phyloP scores from a whole-genome alignment of 1,140 invertebrate species.

The Drosophila parvula region DNA sequence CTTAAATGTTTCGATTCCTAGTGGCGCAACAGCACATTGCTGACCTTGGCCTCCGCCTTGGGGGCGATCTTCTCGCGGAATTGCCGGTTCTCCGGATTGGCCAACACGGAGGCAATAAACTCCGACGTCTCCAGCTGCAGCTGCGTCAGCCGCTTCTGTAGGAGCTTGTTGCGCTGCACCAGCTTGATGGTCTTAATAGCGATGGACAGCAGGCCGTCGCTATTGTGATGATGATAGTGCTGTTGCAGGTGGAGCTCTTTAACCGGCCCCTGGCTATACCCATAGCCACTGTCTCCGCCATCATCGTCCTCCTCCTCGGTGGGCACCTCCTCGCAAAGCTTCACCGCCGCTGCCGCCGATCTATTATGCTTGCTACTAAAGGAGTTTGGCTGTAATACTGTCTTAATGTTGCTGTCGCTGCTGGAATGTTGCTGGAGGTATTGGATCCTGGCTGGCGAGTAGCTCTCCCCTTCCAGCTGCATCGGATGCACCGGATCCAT shows the following conservation, averaged over 20 bases:
- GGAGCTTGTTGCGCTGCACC: conserved; percentile 78
- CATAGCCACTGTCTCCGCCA: conserved; percentile 65
- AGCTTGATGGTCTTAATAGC: conserved; percentile 79
- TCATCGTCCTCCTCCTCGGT: conserved; percentile 29
- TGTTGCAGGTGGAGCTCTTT: conserved; percentile 27
- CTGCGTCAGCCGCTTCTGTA: conserved; percentile 71
- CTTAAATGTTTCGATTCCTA: conserved; percentile 16
- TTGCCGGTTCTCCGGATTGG: conserved; percentile 79
- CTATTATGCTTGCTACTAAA: conserved; percentile 21
- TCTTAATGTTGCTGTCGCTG: conserved; percentile 54
- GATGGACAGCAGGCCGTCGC: conserved; percentile 69
- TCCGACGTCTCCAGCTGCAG: conserved; percentile 76
- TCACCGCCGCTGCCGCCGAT: conserved; percentile 27
- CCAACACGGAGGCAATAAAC: conserved; percentile 79
- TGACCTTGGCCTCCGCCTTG: conserved; percentile 61
- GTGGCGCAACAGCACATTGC: conserved; percentile 70
- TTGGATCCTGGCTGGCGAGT: conserved; percentile 10
- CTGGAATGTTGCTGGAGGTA: conserved; percentile 39
- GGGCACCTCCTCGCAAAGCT: conserved; percentile 41
- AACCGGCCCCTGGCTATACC: conserved; percentile 38
- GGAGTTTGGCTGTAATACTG: conserved; percentile 73
- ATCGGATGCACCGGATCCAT: conserved; percentile 21
- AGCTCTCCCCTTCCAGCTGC: conserved; percentile 25
- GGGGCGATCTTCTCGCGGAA: conserved; percentile 64
- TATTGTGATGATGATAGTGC: conserved; percentile 35